Evolutionary conservation across 2,888 invertebrate species (phyloP).

Genomic region (Coleophora flavipennella): DNA sequence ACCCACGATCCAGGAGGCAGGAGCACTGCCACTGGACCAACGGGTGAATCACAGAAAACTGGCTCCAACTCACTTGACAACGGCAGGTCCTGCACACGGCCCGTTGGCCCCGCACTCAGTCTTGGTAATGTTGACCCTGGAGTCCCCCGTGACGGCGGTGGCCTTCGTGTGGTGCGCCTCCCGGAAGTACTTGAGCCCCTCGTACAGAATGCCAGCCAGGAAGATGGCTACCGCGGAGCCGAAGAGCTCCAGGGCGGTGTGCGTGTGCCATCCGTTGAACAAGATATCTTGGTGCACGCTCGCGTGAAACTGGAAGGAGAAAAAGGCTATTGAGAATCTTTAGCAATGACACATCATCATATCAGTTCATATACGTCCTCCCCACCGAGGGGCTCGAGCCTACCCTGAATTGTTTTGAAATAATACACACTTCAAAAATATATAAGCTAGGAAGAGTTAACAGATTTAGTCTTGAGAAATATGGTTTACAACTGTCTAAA

Average conservation of each 20-base stretch:
- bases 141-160: slow-evolving; percentile 39
- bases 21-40: no score
- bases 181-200: slow-evolving; percentile 90
- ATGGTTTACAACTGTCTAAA: no score
- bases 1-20: no score
- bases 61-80: slow-evolving; percentile 45
- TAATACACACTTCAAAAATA: no score
- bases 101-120: slow-evolving; percentile 57
- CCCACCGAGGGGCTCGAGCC: no score
- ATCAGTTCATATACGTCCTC: no score
- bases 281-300: slow-evolving; percentile 84
- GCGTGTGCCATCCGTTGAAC: slow-evolving; percentile 85
- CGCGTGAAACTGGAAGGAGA: slow-evolving; percentile 79
- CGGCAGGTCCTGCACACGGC: slow-evolving; percentile 43
- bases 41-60: no score
- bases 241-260: slow-evolving; percentile 81
- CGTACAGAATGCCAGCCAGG: slow-evolving; percentile 92
- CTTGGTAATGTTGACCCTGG: slow-evolving; percentile 63
- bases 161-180: slow-evolving; percentile 55
- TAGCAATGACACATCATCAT: no score
- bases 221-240: slow-evolving; percentile 93
- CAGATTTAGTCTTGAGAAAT: no score
- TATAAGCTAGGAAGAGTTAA: no score
- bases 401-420: no score
- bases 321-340: no score